A percentile compares a stretch with the other conserved stretches of the same genome.
Conservation (phyloP, 2,797 vertebrate species). For the Varecia variegata region DNA sequence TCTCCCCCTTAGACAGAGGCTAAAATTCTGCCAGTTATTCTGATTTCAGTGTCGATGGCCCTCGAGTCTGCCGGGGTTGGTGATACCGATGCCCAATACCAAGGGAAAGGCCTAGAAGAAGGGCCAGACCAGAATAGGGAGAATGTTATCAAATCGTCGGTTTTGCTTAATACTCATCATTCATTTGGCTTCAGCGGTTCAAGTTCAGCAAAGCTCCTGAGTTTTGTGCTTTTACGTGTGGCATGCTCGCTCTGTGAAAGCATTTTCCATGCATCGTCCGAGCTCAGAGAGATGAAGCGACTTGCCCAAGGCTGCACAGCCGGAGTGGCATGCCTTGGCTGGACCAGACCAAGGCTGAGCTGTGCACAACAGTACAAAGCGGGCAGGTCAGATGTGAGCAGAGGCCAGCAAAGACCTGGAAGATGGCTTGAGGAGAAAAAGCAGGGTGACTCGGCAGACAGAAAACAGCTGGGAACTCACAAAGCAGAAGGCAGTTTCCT, state of each 20-base stretch:
- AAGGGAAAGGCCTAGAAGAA: background rate
- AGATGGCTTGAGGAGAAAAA: background rate
- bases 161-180: background rate
- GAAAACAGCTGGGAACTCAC: background rate
- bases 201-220: no score
- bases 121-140: background rate
- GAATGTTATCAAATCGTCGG: background rate
- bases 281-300: background rate
- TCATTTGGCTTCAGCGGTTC: background rate
- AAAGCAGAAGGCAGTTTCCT: background rate
- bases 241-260: accelerated
- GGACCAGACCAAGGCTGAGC: background rate
- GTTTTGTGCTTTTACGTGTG: background rate
- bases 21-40: background rate
- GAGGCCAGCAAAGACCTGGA: background rate
- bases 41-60: background rate
- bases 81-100: background rate
- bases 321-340: background rate
- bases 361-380: background rate
- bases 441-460: background rate
- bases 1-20: background rate
- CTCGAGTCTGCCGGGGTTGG: background rate
- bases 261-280: accelerated
- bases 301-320: background rate
- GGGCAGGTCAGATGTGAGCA: background rate